Base-by-base conservation (phyloP, 2,888 invertebrate genomes). In the Brachycybe producta region DNA sequence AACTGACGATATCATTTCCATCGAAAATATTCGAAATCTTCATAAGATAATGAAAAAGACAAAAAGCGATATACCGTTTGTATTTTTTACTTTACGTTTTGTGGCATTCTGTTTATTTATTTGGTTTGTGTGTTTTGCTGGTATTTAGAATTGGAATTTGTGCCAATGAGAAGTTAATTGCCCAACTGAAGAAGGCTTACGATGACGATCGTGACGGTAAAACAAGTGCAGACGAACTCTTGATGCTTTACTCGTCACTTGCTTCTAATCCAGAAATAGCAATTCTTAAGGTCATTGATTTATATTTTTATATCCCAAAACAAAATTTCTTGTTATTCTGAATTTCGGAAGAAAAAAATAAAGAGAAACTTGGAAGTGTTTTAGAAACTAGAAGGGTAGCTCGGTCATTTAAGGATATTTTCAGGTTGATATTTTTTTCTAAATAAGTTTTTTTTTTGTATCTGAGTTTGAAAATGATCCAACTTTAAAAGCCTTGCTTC, bases 261-360 rank as follows among this genome's bases (percentile, higher is more conserved):
- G 43, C 55, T 8, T 50, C 52, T 43, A 54, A 53, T 15, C 57
- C 55, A 40, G 55, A 54, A 50, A 51, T 49, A 46, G 55, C 52
- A 38, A 28, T 54, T 28, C 26, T 57, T 13, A 55, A 53, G 54
- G 57, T 57, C 27, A 13, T n/a, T n/a, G n/a, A n/a, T n/a, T n/a
- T n/a, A n/a, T n/a, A n/a, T n/a, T n/a, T n/a, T n/a, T n/a, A n/a
- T n/a, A n/a, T n/a, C n/a, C n/a, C n/a, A n/a, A n/a, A n/a, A n/a
- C n/a, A n/a, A n/a, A n/a, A n/a, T n/a, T n/a, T n/a, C n/a, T n/a
- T n/a, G n/a, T n/a, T n/a, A n/a, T n/a, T n/a, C n/a, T n/a, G n/a
- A n/a, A n/a, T n/a, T n/a, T n/a, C n/a, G n/a, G n/a, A n/a, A n/a
- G n/a, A n/a, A n/a, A n/a, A n/a, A n/a, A n/a, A n/a, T n/a, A n/a